These are phyloP conservation scores for Arenicola marina DNA, from an alignment of 2,888 invertebrate species.

Conservation along the genomic window DNA sequence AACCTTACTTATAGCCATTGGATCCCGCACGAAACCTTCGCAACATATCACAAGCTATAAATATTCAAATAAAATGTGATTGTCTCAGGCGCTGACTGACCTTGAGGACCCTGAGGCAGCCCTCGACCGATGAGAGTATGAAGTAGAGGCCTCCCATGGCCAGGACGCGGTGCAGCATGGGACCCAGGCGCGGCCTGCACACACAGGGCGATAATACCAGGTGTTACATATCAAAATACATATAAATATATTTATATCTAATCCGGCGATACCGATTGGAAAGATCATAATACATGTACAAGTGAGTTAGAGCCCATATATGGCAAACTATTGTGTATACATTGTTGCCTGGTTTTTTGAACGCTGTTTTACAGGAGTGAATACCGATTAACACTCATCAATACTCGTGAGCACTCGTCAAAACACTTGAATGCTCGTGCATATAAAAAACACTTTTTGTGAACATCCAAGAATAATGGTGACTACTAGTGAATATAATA, in stretches of 20 bases:
- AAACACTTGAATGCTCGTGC: neutral
- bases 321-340: too few species aligned
- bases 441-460: neutral
- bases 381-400: neutral
- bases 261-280: too few species aligned
- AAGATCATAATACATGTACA: slow-evolving; percentile 2
- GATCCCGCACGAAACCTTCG: neutral
- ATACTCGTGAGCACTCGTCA: neutral
- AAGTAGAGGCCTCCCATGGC: slow-evolving; percentile 84
- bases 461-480: neutral
- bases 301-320: neutral
- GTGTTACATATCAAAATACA: neutral
- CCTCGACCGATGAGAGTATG: slow-evolving; percentile 81
- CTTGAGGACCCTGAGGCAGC: slow-evolving; percentile 75
- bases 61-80: neutral
- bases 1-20: too few species aligned
- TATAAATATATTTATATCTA: neutral
- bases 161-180: slow-evolving; percentile 84
- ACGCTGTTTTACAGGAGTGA: neutral
- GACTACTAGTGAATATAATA: neutral
- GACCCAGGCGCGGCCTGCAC: slow-evolving; percentile 77
- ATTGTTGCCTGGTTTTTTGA: too few species aligned
- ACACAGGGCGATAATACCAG: neutral
- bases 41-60: neutral
- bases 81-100: slow-evolving; percentile 41